Percentiles rank a stretch among this genome's conserved stretches.
Conservation (phyloP, 1,140 invertebrate genomes). For the Geopemphigus sp. region DNA sequence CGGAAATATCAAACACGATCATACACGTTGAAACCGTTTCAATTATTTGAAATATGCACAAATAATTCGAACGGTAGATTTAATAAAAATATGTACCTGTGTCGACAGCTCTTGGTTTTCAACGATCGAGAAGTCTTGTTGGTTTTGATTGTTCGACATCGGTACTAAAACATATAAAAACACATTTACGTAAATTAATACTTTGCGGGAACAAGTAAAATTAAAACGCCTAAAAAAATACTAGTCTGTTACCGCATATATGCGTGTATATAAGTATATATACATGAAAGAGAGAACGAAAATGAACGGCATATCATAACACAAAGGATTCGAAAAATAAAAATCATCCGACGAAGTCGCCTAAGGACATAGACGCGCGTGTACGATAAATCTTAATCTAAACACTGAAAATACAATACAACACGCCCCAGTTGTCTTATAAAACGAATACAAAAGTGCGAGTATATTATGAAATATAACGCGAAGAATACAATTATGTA, state of each 20-base stretch:
- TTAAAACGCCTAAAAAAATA: not conserved
- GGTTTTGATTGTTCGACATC: slow-evolving; percentile 48
- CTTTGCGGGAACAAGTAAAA: not conserved
- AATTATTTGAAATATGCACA: not conserved
- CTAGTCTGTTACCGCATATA: not conserved
- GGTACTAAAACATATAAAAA: slow-evolving; percentile 35
- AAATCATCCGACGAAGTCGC: not conserved
- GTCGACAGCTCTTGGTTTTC: slow-evolving; percentile 32
- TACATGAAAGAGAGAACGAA: too few species aligned
- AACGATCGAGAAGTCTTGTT: slow-evolving; percentile 25
- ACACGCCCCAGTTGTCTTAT: slow-evolving; percentile 21
- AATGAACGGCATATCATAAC: not conserved
- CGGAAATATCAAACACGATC: not conserved
- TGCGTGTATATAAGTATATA: too few species aligned
- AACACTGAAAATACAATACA: slow-evolving; percentile 1
- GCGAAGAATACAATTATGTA: too few species aligned
- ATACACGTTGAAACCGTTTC: not conserved
- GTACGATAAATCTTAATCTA: not conserved
- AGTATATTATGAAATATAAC: not conserved
- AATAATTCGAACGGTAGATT: too few species aligned
- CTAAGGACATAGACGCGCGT: not conserved
- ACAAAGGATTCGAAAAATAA: slow-evolving; percentile 21
- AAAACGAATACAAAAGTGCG: slow-evolving; percentile 16
- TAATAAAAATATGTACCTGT: slow-evolving; percentile 4
- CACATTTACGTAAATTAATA: not conserved